Percentiles rank a stretch among this genome's conserved stretches.
phyloP scores from a whole-genome alignment of 37 sponge, comb jelly and placozoan genomes.

The Halisarca cf. caerulea region DNA sequence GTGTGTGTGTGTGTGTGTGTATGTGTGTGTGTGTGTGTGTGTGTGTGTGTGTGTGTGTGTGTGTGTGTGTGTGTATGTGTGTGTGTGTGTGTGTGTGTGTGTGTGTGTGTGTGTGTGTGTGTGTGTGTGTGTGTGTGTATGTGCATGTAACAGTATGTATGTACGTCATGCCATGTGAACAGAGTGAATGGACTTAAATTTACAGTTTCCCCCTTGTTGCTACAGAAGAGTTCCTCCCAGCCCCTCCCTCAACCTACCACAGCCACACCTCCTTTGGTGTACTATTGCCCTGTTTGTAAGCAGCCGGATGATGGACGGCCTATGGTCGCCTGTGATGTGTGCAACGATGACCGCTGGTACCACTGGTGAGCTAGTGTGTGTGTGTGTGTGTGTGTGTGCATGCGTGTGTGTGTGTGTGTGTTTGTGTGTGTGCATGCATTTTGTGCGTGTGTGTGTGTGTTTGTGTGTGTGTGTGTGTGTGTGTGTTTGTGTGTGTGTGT shows the following conservation, averaged over 20 bases:
- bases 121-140: slow-evolving; percentile 19
- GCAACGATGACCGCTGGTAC: slow-evolving; percentile 71
- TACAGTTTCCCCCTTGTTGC: too few species aligned
- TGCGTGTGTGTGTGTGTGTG: neutral
- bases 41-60: too few species aligned
- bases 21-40: slow-evolving; percentile 1
- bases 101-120: slow-evolving; percentile 25
- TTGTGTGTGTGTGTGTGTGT: too few species aligned
- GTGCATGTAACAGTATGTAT: neutral
- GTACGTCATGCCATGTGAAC: neutral
- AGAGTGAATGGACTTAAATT: too few species aligned
- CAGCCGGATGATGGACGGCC: slow-evolving; percentile 82
- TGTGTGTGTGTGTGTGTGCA: neutral
- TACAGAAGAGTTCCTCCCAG: neutral
- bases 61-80: too few species aligned
- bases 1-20: neutral
- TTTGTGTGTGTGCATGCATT: neutral
- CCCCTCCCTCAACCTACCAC: neutral
- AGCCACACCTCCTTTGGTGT: slow-evolving; percentile 22
- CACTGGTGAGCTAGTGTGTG: slow-evolving; percentile 60
- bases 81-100: slow-evolving; percentile 25
- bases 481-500: too few species aligned
- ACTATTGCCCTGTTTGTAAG: slow-evolving; percentile 68
- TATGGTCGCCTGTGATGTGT: slow-evolving; percentile 86
- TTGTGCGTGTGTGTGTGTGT: too few species aligned